These are phyloP conservation scores for Chelonus insularis DNA, from an alignment of 1,140 invertebrate species.

Conservation along the genomic window DNA sequence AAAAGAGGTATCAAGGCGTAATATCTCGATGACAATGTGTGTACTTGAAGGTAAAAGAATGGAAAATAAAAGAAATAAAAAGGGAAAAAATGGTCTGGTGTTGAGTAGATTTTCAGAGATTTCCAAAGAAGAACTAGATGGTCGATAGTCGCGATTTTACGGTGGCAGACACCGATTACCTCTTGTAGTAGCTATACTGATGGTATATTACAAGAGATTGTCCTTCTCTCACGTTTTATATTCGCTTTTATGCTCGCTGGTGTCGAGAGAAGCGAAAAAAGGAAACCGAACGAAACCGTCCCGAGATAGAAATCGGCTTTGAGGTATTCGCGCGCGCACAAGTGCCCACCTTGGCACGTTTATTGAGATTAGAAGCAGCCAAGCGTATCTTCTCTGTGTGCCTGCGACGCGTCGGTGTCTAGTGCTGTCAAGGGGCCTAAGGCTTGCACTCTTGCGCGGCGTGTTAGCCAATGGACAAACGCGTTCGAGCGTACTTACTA, in stretches of 20 bases:
- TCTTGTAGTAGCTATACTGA: no score
- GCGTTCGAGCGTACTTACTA: constrained; percentile 48
- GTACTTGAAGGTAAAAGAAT: no score
- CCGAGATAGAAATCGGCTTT: constrained; percentile 53
- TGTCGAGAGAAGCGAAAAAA: constrained; percentile 24
- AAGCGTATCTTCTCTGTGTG: constrained; percentile 42
- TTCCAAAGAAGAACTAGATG: constrained; percentile 5
- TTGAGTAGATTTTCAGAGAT: not conserved
- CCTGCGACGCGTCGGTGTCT: constrained; percentile 15
- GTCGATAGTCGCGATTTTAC: constrained; percentile 30
- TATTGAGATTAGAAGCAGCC: constrained; percentile 57
- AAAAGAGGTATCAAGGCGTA: no score
- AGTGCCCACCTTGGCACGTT: constrained; percentile 56
- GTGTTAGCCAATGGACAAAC: constrained; percentile 46
- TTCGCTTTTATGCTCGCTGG: not conserved
- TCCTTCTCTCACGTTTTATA: not conserved
- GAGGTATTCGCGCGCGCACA: constrained; percentile 42
- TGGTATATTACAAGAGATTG: constrained; percentile 1
- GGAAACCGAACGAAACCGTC: constrained; percentile 24
- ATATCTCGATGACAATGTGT: no score
- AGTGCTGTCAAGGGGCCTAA: not conserved
- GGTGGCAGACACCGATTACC: constrained; percentile 15
- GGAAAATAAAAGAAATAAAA: not conserved
- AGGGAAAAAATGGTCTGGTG: constrained; percentile 7
- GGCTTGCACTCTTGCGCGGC: constrained; percentile 12